These are phyloP conservation scores for Popillia japonica DNA, from an alignment of 1,140 invertebrate species.

Conservation along the genomic window DNA sequence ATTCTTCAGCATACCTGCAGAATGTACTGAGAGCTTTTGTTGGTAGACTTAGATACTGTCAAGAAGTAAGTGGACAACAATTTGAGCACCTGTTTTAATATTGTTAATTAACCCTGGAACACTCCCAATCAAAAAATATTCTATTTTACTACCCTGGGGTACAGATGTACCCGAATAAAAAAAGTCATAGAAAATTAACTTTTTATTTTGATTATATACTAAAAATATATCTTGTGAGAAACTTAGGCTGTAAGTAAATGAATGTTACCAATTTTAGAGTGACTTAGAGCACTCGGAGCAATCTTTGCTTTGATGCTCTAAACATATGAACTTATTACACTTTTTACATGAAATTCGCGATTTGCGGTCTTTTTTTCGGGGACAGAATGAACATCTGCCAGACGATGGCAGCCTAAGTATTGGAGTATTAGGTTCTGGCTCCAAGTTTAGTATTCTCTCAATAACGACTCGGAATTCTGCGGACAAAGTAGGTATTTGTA, in stretches of 20 bases:
- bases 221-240: constrained; percentile 29
- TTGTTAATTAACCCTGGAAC: constrained; percentile 35
- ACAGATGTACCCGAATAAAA: constrained; percentile 30
- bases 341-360: constrained; percentile 30
- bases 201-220: constrained; percentile 34
- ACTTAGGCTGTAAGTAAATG: constrained; percentile 34
- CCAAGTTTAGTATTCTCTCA: constrained; percentile 23
- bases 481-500: constrained; percentile 14
- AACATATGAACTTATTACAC: constrained; percentile 23
- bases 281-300: background rate
- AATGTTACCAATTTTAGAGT: constrained; percentile 28
- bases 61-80: too few relatives aligned
- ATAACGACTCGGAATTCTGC: constrained; percentile 27
- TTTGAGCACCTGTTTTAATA: too few relatives aligned
- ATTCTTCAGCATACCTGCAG: too few relatives aligned
- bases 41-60: too few relatives aligned
- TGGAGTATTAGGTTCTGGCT: constrained; percentile 20
- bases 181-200: constrained; percentile 38
- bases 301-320: constrained; percentile 16
- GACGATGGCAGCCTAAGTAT: constrained; percentile 12
- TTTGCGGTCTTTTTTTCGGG: constrained; percentile 20
- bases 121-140: constrained; percentile 5
- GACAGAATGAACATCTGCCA: constrained; percentile 19
- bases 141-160: constrained; percentile 1
- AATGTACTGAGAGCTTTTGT: too few relatives aligned